Evolutionary conservation across 2,113 vertebrate genomes (phyloP).

Genomic region (Myotis brandtii): DNA sequence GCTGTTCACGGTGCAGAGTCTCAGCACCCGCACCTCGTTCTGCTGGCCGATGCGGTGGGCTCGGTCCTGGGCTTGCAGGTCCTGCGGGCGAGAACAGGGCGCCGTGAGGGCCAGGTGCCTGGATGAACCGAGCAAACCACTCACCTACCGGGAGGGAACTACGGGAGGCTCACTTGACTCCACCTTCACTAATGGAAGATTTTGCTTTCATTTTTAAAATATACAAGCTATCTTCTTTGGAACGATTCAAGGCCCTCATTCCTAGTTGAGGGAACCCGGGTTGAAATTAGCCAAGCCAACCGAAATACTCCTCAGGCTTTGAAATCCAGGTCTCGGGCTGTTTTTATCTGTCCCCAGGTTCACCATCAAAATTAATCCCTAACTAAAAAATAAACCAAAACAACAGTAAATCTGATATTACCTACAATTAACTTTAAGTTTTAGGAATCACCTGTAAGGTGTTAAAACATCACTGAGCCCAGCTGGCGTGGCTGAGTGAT

Average conservation of each 20-base stretch:
- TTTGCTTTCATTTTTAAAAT: not conserved
- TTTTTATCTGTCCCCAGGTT: not conserved
- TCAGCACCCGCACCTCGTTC: conserved; percentile 93
- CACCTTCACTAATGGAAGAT: not conserved
- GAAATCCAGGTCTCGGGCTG: not conserved
- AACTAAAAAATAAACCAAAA: not conserved
- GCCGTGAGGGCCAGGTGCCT: not conserved
- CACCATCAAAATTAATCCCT: not conserved
- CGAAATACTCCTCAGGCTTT: conserved; percentile 27
- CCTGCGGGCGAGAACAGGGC: conserved; percentile 81
- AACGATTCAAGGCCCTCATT: not conserved
- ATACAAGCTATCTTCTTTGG: not conserved
- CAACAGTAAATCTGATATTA: not conserved
- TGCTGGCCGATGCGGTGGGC: conserved; percentile 94
- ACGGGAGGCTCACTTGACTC: not conserved
- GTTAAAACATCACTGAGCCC: not conserved
- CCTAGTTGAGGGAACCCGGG: not conserved
- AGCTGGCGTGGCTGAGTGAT: too few relatives aligned
- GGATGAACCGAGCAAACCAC: not conserved
- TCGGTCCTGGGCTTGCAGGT: conserved; percentile 93
- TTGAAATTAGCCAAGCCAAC: not conserved
- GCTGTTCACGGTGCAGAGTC: conserved; percentile 94
- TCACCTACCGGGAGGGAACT: not conserved
- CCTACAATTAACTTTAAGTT: not conserved
- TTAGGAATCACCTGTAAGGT: not conserved